These are phyloP conservation scores for Chloroceryle amazona DNA, from an alignment of 2,797 vertebrate species.

Conservation along the genomic window DNA sequence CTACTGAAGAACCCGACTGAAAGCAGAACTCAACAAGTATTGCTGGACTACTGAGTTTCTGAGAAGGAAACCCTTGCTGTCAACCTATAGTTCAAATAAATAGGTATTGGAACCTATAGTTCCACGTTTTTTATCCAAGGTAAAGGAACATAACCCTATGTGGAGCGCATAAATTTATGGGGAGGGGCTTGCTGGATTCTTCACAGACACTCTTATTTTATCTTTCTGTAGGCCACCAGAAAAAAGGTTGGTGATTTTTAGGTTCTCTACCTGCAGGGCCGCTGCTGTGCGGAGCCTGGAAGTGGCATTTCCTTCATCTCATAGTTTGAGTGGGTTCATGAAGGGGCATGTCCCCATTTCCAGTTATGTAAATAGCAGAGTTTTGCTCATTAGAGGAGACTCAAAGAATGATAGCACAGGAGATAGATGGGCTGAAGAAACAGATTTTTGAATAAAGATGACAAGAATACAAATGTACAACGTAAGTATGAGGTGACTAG, in stretches of 20 bases:
- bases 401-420: background rate
- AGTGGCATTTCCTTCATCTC: background rate
- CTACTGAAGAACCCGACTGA: background rate
- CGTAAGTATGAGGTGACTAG: fast-evolving
- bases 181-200: background rate
- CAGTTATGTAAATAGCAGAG: background rate
- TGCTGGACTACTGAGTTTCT: background rate
- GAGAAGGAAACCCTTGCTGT: background rate
- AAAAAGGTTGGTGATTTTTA: background rate
- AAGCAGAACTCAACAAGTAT: background rate
- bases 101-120: background rate
- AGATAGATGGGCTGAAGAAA: background rate
- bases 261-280: background rate
- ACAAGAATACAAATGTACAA: background rate
- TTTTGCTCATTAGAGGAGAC: background rate
- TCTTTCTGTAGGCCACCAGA: background rate
- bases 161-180: background rate
- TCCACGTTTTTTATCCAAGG: background rate
- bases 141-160: background rate
- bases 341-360: background rate
- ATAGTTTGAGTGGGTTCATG: background rate
- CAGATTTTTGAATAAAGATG: background rate
- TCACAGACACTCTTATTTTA: background rate
- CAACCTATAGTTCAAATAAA: background rate
- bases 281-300: background rate